Evolutionary conservation across 2,888 invertebrate species (phyloP).

Genomic region (Habroteleia sp.): DNA sequence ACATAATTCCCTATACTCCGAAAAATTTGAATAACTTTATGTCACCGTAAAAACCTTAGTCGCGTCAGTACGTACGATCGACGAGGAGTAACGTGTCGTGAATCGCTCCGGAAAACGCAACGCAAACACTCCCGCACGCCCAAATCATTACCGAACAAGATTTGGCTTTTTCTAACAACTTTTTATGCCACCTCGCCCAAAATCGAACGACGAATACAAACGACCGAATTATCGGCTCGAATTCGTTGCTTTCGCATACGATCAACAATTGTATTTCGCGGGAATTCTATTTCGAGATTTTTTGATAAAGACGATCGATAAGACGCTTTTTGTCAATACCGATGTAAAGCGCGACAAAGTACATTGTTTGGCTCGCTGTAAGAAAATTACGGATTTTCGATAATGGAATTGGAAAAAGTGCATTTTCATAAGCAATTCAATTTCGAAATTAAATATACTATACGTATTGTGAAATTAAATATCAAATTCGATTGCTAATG

Average conservation of each 20-base stretch:
- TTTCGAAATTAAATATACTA: no score
- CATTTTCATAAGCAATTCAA: not conserved
- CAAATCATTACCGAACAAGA: slow-evolving; percentile 52
- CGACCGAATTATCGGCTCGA: slow-evolving; percentile 73
- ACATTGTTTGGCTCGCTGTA: slow-evolving; percentile 2
- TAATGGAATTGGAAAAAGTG: slow-evolving; percentile 13
- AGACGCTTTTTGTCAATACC: slow-evolving; percentile 6
- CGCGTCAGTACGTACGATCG: slow-evolving; percentile 59
- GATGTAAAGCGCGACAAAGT: not conserved
- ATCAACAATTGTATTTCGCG: slow-evolving; percentile 46
- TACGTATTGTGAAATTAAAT: no score
- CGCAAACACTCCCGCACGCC: slow-evolving; percentile 36
- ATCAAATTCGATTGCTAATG: no score
- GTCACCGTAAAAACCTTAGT: slow-evolving; percentile 56
- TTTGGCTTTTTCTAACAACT: slow-evolving; percentile 52
- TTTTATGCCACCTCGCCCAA: slow-evolving; percentile 46
- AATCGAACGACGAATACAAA: slow-evolving; percentile 75
- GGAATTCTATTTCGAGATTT: slow-evolving; percentile 47
- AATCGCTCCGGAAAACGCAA: slow-evolving; percentile 67
- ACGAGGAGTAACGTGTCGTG: slow-evolving; percentile 68
- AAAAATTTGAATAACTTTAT: slow-evolving; percentile 54
- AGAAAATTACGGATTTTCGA: slow-evolving; percentile 12
- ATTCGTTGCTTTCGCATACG: no score
- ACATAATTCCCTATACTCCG: slow-evolving; percentile 48
- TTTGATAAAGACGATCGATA: slow-evolving; percentile 22